Conservation (phyloP, 2,888 invertebrate species). For the Andrena praecox region DNA sequence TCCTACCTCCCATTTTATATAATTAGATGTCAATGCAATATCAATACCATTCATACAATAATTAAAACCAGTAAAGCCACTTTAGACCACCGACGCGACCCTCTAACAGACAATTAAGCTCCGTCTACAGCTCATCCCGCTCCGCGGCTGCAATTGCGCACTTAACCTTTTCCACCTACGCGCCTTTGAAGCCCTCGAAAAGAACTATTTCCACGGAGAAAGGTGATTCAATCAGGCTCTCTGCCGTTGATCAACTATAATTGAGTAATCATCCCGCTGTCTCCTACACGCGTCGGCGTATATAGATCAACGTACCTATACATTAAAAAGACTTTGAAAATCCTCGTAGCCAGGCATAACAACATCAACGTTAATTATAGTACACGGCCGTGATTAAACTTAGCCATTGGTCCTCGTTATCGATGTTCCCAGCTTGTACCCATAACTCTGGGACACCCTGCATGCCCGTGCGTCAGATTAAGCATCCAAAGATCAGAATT, state of each 20-base stretch:
- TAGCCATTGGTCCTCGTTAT: conserved; percentile 51
- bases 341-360: conserved; percentile 42
- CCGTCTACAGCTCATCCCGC: neutral
- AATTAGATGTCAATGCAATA: neutral
- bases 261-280: conserved; percentile 53
- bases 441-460: conserved; percentile 12
- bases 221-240: conserved; percentile 48
- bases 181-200: conserved; percentile 6
- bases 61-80: neutral
- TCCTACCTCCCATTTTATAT: neutral
- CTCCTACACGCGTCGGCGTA: conserved; percentile 30
- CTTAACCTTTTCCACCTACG: conserved; percentile 55
- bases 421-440: conserved; percentile 31
- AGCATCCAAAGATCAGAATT: conserved; percentile 2
- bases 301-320: neutral
- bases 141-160: conserved; percentile 36
- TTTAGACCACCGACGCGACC: neutral
- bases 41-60: neutral
- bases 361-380: conserved; percentile 53
- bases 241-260: conserved; percentile 50
- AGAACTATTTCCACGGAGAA: conserved; percentile 48
- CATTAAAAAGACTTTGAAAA: conserved; percentile 41
- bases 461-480: neutral
- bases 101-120: conserved; percentile 18
- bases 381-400: conserved; percentile 49